Evolutionary conservation across 2,113 vertebrate species (phyloP).

Genomic region (Bothrops jararaca): DNA sequence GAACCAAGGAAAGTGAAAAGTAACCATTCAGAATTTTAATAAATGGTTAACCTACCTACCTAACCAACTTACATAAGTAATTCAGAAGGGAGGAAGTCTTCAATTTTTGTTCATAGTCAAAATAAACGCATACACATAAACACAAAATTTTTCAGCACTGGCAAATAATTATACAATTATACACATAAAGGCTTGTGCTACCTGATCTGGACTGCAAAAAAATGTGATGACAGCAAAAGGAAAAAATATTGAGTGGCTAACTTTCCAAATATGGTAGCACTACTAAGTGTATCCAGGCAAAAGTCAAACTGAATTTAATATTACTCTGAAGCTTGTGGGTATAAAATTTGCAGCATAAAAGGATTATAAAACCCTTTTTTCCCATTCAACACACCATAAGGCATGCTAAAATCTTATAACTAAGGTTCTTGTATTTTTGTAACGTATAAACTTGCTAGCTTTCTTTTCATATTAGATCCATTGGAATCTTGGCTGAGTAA

Average conservation of each 20-base stretch:
- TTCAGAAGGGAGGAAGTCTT: background rate
- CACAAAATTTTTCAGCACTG: background rate
- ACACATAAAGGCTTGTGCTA: background rate
- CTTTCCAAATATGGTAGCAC: background rate
- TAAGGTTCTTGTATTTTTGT: background rate
- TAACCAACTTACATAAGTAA: background rate
- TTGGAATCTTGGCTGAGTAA: background rate
- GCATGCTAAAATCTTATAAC: background rate
- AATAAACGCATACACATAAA: background rate
- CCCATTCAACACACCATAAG: background rate
- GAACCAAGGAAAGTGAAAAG: background rate
- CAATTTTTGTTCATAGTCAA: background rate
- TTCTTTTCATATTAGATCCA: background rate
- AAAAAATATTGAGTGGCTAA: background rate
- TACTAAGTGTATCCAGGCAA: background rate
- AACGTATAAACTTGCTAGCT: constrained; percentile 4
- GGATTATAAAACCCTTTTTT: background rate
- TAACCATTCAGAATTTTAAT: background rate
- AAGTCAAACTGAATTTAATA: background rate
- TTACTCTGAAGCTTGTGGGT: background rate
- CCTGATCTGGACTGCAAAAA: background rate
- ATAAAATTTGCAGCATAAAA: background rate
- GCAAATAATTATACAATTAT: background rate
- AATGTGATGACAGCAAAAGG: background rate
- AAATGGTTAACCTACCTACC: background rate